phyloP scores from a whole-genome alignment of 2,797 vertebrate species.

The Amniataba percoides region DNA sequence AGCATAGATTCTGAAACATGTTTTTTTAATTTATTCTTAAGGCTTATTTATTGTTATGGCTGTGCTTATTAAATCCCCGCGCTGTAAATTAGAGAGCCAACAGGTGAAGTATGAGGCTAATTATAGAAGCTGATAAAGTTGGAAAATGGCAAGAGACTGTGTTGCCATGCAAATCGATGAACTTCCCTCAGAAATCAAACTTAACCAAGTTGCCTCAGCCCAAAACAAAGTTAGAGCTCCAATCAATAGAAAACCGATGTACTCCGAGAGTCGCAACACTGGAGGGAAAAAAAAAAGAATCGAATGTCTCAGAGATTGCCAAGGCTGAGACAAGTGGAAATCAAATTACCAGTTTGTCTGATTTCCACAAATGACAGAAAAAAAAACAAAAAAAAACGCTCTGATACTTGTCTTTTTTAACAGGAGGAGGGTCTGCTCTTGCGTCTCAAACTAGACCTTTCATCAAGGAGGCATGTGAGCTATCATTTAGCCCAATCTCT shows the following conservation, averaged over 20 bases:
- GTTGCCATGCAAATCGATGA: conserved; percentile 59
- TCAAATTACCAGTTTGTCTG: conserved; percentile 56
- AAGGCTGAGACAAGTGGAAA: conserved; percentile 52
- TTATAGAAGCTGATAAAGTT: conserved; percentile 37
- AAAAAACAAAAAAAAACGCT: neutral
- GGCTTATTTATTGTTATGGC: too few relatives aligned
- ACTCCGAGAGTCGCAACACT: conserved; percentile 39
- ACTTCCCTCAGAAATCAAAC: conserved; percentile 58
- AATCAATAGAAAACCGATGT: conserved; percentile 68
- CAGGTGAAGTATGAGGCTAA: conserved; percentile 25
- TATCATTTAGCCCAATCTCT: conserved; percentile 47
- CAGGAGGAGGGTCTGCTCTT: neutral
- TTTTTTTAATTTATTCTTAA: neutral
- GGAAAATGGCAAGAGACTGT: conserved; percentile 46
- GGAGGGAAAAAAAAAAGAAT: conserved; percentile 26
- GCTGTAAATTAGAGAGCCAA: neutral
- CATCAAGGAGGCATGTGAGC: conserved; percentile 29
- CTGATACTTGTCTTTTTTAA: conserved; percentile 28
- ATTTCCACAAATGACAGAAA: conserved; percentile 42
- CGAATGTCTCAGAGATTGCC: conserved; percentile 28
- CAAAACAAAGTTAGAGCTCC: conserved; percentile 60
- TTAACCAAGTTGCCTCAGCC: conserved; percentile 49
- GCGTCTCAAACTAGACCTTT: conserved; percentile 9
- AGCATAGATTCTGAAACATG: neutral
- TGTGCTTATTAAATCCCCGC: neutral